Base-by-base conservation (phyloP, 1,140 invertebrate species). In the Dinoponera quadriceps region DNA sequence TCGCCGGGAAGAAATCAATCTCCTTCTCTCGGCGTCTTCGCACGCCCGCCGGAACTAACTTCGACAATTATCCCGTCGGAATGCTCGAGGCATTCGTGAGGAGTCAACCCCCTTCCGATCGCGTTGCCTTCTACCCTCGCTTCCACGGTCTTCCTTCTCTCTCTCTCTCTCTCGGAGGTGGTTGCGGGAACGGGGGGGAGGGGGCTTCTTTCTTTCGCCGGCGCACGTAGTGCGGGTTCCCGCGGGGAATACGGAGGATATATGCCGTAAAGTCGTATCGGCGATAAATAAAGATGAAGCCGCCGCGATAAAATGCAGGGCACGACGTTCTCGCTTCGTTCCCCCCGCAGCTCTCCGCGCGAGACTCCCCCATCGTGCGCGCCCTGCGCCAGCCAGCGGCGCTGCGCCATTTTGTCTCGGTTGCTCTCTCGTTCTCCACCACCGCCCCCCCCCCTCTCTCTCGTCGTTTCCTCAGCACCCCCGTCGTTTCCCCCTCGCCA, bases 241-340 rank as follows among this genome's bases (percentile, higher is more conserved):
- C 62, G 63, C 48, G 51, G 80, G 75, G 77, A 84, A 82, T 84
- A 84, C 77, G 77, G 65, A 84, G 78, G 83, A 85, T 85, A 83
- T 83, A 83, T 72, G 84, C 68, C 85, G 85, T 87, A 87, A 87
- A 85, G 83, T 85, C 84, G 83, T 87, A 85, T 87, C 85, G 84
- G 78, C 84, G 84, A 87, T 87, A 87, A 87, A 87, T 87, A 87
- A 85, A 87, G 85, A 87, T 87, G 78, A 87, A 85, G 83, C 83
- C 78, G 48, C 78, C 83, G 72, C 85, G 85, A 87, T 87, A 85
- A 87, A 87, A 87, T 83, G 71, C 85, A 85, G 85, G 65, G 85
- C 85, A 84, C 83, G 85, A 33, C 69, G 73, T 75, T 69, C 84
- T 85, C 65, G 59, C 60, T 18, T 83, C 73, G 29, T 51, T 44